Evolutionary conservation across 2,797 vertebrate genomes (phyloP).

Genomic region (Enteromius anoplus): DNA sequence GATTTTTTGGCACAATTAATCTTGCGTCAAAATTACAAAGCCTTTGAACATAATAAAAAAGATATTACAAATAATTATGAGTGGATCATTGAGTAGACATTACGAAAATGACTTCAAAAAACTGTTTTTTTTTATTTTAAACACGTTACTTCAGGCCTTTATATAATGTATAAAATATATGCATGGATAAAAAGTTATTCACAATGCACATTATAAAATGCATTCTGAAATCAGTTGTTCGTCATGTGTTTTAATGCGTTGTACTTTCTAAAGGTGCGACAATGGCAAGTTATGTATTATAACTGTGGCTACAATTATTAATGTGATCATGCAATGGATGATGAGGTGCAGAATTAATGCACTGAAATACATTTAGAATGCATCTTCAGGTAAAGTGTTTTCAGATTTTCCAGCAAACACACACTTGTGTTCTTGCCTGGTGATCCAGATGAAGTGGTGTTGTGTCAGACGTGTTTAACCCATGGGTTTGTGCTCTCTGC

Average conservation of each 20-base stretch:
- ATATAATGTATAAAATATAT: neutral
- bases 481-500: constrained; percentile 26
- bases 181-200: neutral
- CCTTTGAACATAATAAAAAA: neutral
- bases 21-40: neutral
- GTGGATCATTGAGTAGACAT: neutral
- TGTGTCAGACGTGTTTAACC: neutral
- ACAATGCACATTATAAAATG: neutral
- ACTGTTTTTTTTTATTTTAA: neutral
- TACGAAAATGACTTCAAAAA: neutral
- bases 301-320: neutral
- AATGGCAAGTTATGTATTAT: neutral
- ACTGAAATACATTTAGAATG: neutral
- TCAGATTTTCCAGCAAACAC: neutral
- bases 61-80: neutral
- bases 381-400: neutral
- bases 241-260: neutral
- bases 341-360: neutral
- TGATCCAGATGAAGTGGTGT: neutral
- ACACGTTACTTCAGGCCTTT: neutral
- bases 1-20: neutral
- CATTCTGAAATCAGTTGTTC: neutral
- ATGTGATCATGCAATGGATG: neutral
- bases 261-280: neutral
- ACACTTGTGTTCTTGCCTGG: neutral